Evolutionary conservation across 2,797 vertebrate genomes (phyloP), one percentile per base, ranked within the genome.

Genomic region (Antennarius maculatus): DNA sequence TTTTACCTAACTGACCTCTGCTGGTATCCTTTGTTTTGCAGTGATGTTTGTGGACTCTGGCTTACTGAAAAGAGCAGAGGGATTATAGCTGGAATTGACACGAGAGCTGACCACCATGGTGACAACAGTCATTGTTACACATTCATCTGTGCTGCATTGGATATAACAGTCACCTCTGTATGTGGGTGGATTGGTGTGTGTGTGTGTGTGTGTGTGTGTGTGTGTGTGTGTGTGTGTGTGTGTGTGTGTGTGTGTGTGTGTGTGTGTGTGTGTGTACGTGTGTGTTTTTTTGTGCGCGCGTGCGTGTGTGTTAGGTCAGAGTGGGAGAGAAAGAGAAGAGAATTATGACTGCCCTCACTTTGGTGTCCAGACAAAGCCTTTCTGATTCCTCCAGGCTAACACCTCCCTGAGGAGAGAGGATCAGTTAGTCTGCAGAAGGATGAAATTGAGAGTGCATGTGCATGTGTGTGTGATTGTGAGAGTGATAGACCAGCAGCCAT

Each of bases 361-460:
- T 86, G 31, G 79, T 84, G 83, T 88, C 86, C 82, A 83, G 84
- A 83, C 31, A 56, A 80, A 86, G 82, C 65, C 86, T 74, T 70
- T 77, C 54, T 70, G 78, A 87, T 89, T 86, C 61, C 80, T 83
- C 65, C 67, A 75, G 74, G 82, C 85, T 83, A 86, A 90, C 83
- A 77, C 86, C 82, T 84, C 88, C 88, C 89, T 6, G 31, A 82
- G 82, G 86, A 82, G 52, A 58, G 13, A 51, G 86, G 86, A 86
- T 90, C 87, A 88, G 86, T 87, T 85, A 76, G 86, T 85, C 83
- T 90, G 82, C 72, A 71, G 69, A 61, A 65, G 62, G 63, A 80
- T 84, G 74, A 34, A 34, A 34, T 34, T 34, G 63, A 69, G 80
- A 77, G 42, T 59, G 39, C 3, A 12, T 61, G 51, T 28, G 48